Conservation (phyloP, 2,113 vertebrate genomes). For the Scatophagus argus region DNA sequence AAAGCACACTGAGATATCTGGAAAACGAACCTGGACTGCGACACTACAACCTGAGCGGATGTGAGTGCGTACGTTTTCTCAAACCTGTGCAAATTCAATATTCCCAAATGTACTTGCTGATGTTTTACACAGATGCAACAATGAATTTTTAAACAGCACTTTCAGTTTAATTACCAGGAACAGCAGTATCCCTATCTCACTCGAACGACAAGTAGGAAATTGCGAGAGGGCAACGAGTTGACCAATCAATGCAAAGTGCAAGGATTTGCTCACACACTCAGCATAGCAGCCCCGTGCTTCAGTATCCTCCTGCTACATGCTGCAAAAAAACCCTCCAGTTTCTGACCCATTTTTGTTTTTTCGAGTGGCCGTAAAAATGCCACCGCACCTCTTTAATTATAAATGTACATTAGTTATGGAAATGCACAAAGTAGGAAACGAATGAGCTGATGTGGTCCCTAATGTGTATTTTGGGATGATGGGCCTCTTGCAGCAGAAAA, state of each 20-base stretch:
- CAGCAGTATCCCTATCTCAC: constrained; percentile 13
- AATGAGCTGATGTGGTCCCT: constrained; percentile 17
- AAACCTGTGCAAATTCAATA: neutral
- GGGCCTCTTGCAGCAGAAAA: neutral
- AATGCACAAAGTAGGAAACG: constrained; percentile 38
- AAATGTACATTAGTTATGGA: constrained; percentile 54
- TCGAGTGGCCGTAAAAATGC: constrained; percentile 63
- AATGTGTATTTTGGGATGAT: neutral
- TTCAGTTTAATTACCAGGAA: constrained; percentile 32
- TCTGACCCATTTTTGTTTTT: constrained; percentile 59
- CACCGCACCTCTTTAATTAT: constrained; percentile 66
- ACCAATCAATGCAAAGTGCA: constrained; percentile 66
- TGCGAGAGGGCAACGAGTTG: constrained; percentile 15
- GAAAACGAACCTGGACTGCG: neutral
- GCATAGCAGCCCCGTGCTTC: constrained; percentile 33
- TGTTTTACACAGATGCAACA: neutral
- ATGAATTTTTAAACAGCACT: constrained; percentile 18
- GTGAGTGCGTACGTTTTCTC: neutral
- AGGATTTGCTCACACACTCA: constrained; percentile 57
- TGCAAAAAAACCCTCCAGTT: constrained; percentile 55
- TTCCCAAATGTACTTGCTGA: neutral
- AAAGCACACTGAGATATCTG: neutral
- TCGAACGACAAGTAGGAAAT: constrained; percentile 52
- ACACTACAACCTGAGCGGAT: neutral
- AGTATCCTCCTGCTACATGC: constrained; percentile 43